phyloP scores from a whole-genome alignment of 1,140 invertebrate genomes.

The Leptinotarsa defecta region DNA sequence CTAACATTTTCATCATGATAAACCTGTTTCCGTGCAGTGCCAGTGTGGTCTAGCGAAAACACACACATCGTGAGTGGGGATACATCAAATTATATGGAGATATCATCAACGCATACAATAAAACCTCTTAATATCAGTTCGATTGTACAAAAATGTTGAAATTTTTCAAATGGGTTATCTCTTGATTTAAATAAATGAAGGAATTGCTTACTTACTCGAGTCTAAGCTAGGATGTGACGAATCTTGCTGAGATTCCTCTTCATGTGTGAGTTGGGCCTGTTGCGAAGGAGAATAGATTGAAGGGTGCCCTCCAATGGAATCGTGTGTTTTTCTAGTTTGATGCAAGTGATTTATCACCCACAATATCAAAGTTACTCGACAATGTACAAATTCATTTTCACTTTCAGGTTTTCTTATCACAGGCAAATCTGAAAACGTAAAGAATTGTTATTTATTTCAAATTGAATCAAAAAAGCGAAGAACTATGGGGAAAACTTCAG shows the following conservation, averaged over 20 bases:
- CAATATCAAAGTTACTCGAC: slow-evolving; percentile 84
- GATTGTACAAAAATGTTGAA: too few relatives aligned
- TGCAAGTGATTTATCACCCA: slow-evolving; percentile 88
- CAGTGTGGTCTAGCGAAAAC: too few relatives aligned
- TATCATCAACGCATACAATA: too few relatives aligned
- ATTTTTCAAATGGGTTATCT: too few relatives aligned
- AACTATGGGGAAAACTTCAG: too few relatives aligned
- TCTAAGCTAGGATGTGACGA: slow-evolving; percentile 51
- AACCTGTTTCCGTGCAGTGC: too few relatives aligned
- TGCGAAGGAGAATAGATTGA: slow-evolving; percentile 25
- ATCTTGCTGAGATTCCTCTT: slow-evolving; percentile 50
- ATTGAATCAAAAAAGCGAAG: too few relatives aligned
- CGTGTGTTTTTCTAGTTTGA: slow-evolving; percentile 43
- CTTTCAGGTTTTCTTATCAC: slow-evolving; percentile 61
- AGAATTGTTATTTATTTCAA: background rate
- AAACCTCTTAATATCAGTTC: too few relatives aligned
- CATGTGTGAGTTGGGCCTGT: slow-evolving; percentile 31
- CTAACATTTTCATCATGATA: too few relatives aligned
- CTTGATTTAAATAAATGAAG: background rate
- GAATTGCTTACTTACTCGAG: slow-evolving; percentile 46
- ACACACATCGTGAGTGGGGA: too few relatives aligned
- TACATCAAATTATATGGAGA: too few relatives aligned
- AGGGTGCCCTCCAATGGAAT: slow-evolving; percentile 25
- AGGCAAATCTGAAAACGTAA: slow-evolving; percentile 61
- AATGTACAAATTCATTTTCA: slow-evolving; percentile 72